A percentile compares a stretch with the other conserved stretches of the same genome.
Conservation (phyloP, 2,888 invertebrate genomes). For the Lepidocyrtinus sp. region DNA sequence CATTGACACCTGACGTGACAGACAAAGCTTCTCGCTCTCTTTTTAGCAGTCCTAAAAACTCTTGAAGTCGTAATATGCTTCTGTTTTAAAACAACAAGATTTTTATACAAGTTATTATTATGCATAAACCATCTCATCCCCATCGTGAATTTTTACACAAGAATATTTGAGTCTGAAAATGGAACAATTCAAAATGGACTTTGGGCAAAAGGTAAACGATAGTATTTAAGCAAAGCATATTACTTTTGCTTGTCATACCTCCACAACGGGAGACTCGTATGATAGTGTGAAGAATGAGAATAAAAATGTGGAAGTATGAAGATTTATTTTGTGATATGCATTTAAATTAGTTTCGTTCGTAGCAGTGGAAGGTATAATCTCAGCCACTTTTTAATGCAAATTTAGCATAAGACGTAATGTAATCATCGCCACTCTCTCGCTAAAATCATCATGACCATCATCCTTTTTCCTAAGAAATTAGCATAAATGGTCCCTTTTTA, state of each 20-base stretch:
- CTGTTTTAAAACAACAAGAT: not conserved
- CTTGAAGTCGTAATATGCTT: too few species aligned
- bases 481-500: too few species aligned
- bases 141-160: not conserved
- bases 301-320: not conserved
- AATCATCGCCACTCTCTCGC: not conserved
- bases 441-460: not conserved
- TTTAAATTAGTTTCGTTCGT: not conserved
- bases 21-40: constrained; percentile 26
- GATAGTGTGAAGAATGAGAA: not conserved
- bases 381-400: not conserved
- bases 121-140: not conserved
- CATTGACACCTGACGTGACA: constrained; percentile 38
- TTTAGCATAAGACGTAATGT: not conserved
- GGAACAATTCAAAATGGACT: not conserved
- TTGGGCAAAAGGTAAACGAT: too few species aligned
- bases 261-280: too few species aligned
- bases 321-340: not conserved
- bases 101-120: not conserved
- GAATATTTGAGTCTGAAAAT: not conserved
- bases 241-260: too few species aligned
- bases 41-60: too few species aligned
- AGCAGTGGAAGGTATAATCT: not conserved
- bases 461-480: not conserved
- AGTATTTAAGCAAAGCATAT: too few species aligned